Base-by-base conservation (phyloP, 2,113 vertebrate genomes). In the Pelvicachromis taeniatus region DNA sequence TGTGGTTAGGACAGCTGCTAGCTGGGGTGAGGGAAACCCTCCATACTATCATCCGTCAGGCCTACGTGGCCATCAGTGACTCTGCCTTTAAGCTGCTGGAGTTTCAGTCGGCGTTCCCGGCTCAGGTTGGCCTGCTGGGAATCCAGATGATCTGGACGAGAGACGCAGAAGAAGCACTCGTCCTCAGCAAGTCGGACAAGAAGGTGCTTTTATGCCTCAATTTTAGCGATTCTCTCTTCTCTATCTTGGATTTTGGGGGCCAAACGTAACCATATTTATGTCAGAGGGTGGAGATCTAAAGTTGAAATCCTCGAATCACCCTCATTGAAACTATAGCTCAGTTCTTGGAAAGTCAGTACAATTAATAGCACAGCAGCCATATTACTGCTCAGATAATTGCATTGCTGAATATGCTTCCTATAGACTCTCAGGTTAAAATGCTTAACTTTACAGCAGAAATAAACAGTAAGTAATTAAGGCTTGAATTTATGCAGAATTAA, bases 141-240 rank as follows among this genome's bases (percentile, higher is more conserved):
- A 94, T 99, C 92, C 98, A 99, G 89, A 97, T 99, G 95, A 89
- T 98, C 85, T 99, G 98, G 98, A 99, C 98, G 31, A 95, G 88
- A 75, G 97, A 98, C 59, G 96, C 97, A 73, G 97, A 99, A 85
- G 95, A 96, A 19, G 97, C 98, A 33, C 95, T 98, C 26, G 86
- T 85, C 19, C 95, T 93, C 80, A 97, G 97, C 87, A 97, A 96
- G 91, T 94, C 96, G 1, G 97, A 98, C 88, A 97, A 95, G 89
- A 98, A 97, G 93, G 93, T 93, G 79, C 78, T 80, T 78, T 75
- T 54, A 73, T 35, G 63, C 63, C 21, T 70, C 12, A 0, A 16
- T 16, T 6, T 26, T 8, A 45, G 19, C 9, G 2, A 5, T 21
- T 54, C 2, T 11, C 4, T n/a, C n/a, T 2, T 9, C 5, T 2